Evolutionary conservation across 1,140 invertebrate species (phyloP).

Genomic region (Cyrtorhinus lividipennis): DNA sequence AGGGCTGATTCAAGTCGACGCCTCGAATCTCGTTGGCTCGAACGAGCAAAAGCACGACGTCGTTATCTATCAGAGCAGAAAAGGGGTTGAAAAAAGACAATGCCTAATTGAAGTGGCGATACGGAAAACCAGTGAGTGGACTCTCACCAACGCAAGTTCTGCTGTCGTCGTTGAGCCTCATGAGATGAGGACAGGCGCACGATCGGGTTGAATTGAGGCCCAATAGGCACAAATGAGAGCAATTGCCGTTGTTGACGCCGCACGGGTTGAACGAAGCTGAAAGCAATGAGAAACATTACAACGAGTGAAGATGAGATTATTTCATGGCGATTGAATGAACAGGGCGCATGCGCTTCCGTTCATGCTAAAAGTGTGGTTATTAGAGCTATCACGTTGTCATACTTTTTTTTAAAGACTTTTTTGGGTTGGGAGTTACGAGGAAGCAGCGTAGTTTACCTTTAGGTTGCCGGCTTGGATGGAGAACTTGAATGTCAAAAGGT

Average conservation of each 20-base stretch:
- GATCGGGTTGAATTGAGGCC: slow-evolving; percentile 41
- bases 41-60: slow-evolving; percentile 58
- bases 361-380: no score
- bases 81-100: no score
- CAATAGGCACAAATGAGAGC: slow-evolving; percentile 47
- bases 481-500: slow-evolving; percentile 51
- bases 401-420: no score
- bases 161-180: slow-evolving; percentile 45
- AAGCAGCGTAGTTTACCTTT: no score
- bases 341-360: no score
- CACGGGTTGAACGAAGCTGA: slow-evolving; percentile 39
- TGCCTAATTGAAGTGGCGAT: no score
- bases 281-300: slow-evolving; percentile 22
- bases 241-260: slow-evolving; percentile 40
- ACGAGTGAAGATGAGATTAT: neutral
- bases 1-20: slow-evolving; percentile 56
- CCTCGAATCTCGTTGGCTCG: slow-evolving; percentile 64
- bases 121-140: no score
- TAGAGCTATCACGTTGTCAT: no score
- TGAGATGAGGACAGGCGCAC: slow-evolving; percentile 67
- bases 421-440: no score
- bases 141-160: slow-evolving; percentile 53
- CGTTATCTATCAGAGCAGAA: slow-evolving; percentile 41
- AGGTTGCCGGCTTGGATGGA: slow-evolving; percentile 45
- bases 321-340: neutral